These are phyloP conservation scores for Dorcus parallelipipedus DNA, from an alignment of 2,888 invertebrate genomes.

Conservation along the genomic window DNA sequence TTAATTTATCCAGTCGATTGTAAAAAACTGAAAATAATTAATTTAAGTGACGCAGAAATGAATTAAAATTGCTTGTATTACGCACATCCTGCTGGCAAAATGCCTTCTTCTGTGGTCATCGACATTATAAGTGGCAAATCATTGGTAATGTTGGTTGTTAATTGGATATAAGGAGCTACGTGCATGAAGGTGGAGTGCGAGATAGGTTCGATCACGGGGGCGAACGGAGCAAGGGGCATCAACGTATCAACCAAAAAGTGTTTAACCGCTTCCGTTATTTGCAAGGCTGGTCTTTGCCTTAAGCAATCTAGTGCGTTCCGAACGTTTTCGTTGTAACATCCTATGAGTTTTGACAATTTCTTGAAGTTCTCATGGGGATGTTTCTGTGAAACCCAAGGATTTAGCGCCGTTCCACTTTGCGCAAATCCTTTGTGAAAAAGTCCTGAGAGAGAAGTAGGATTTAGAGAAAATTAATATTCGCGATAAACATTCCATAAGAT, in stretches of 20 bases:
- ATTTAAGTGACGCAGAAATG: neutral
- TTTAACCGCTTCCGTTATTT: slow-evolving; percentile 44
- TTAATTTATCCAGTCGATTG: slow-evolving; percentile 44
- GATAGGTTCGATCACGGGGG: slow-evolving; percentile 33
- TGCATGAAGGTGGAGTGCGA: slow-evolving; percentile 58
- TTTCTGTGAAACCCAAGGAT: slow-evolving; percentile 54
- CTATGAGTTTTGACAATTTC: slow-evolving; percentile 56
- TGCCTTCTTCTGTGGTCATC: slow-evolving; percentile 68
- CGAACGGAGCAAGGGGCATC: slow-evolving; percentile 36
- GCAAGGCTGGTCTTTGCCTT: slow-evolving; percentile 55
- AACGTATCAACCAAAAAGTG: slow-evolving; percentile 57
- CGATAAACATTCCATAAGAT: neutral
- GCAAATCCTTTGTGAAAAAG: slow-evolving; percentile 61
- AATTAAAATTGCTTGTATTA: slow-evolving; percentile 1
- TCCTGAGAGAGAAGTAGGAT: slow-evolving; percentile 48
- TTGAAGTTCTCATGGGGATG: slow-evolving; percentile 59
- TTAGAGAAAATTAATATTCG: neutral
- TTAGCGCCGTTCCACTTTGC: slow-evolving; percentile 65
- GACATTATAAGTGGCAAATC: slow-evolving; percentile 67
- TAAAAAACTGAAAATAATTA: slow-evolving; percentile 25
- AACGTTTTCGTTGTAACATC: slow-evolving; percentile 57
- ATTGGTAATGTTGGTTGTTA: slow-evolving; percentile 57
- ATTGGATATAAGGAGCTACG: slow-evolving; percentile 60
- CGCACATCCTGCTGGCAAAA: slow-evolving; percentile 65
- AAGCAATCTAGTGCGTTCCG: slow-evolving; percentile 63